phyloP scores from a whole-genome alignment of 2,888 invertebrate genomes.

The Lycophotia porphyrea region DNA sequence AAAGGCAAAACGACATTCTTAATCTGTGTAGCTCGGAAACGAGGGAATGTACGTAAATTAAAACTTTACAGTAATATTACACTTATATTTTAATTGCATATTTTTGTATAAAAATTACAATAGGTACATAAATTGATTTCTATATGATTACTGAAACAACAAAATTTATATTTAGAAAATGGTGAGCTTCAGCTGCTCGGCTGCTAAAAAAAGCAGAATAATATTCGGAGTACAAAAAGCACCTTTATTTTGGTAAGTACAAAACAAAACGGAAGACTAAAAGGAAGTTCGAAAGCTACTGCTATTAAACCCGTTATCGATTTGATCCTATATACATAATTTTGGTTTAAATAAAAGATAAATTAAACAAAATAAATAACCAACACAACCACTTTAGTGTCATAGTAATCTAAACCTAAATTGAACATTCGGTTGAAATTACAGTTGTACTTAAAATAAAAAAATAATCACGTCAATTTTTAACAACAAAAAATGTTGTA shows the following conservation, averaged over 20 bases:
- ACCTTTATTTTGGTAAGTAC: conserved; percentile 86
- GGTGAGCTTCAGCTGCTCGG: conserved; percentile 81
- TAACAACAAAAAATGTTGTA: conserved; percentile 56
- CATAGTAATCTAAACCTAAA: conserved; percentile 79
- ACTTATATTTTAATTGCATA: conserved; percentile 87
- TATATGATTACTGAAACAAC: conserved; percentile 81
- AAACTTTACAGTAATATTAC: conserved; percentile 62
- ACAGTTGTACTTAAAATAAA: conserved; percentile 78
- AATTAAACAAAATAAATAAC: conserved; percentile 89
- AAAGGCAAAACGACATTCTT: background rate
- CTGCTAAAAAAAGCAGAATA: conserved; percentile 70
- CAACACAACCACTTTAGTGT: conserved; percentile 88
- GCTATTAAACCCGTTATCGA: conserved; percentile 83
- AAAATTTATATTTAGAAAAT: conserved; percentile 84
- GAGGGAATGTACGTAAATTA: conserved; percentile 22
- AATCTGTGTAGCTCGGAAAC: background rate
- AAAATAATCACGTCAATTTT: conserved; percentile 68
- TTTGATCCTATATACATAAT: conserved; percentile 78
- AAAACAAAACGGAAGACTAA: conserved; percentile 86
- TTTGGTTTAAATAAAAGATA: conserved; percentile 88
- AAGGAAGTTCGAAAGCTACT: conserved; percentile 81
- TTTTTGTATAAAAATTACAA: conserved; percentile 90
- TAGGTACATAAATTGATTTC: conserved; percentile 86
- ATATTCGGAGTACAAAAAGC: conserved; percentile 75
- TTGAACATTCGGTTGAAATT: conserved; percentile 76